A percentile compares a stretch with the other conserved stretches of the same genome.
Conservation (phyloP, 2,113 vertebrate genomes). For the Calyptomena viridis region DNA sequence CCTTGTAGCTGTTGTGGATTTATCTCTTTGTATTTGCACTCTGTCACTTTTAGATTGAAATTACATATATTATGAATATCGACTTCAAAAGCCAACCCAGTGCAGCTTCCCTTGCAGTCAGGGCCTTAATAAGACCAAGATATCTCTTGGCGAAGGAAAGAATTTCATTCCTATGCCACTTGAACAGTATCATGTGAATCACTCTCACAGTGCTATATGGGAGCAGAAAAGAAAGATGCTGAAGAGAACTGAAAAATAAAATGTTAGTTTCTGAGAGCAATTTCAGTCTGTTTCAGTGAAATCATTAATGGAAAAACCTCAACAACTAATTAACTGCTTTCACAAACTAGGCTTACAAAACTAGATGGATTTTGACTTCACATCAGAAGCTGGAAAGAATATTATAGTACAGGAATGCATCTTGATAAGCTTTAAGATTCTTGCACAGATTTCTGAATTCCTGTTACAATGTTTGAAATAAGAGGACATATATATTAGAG, state of each 20-base stretch:
- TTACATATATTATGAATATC: rapidly evolving
- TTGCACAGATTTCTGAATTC: background rate
- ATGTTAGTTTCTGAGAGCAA: background rate
- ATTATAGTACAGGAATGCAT: rapidly evolving
- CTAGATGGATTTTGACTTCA: background rate
- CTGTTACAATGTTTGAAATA: background rate
- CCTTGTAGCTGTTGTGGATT: background rate
- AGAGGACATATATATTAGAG: background rate
- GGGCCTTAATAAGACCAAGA: background rate
- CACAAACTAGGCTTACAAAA: background rate
- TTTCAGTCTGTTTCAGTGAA: background rate
- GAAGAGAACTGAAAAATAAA: background rate
- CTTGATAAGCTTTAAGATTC: background rate
- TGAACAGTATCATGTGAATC: rapidly evolving
- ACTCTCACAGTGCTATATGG: rapidly evolving
- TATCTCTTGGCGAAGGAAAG: background rate
- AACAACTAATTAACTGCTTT: background rate
- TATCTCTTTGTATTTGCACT: background rate
- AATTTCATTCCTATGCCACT: background rate
- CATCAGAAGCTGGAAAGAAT: background rate
- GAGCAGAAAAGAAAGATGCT: background rate
- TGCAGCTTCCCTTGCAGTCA: background rate
- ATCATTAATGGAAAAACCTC: background rate
- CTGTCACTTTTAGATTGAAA: background rate
- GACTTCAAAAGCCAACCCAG: background rate